phyloP scores from a whole-genome alignment of 2,113 vertebrate genomes.

The Sterrhoptilus dennistouni region DNA sequence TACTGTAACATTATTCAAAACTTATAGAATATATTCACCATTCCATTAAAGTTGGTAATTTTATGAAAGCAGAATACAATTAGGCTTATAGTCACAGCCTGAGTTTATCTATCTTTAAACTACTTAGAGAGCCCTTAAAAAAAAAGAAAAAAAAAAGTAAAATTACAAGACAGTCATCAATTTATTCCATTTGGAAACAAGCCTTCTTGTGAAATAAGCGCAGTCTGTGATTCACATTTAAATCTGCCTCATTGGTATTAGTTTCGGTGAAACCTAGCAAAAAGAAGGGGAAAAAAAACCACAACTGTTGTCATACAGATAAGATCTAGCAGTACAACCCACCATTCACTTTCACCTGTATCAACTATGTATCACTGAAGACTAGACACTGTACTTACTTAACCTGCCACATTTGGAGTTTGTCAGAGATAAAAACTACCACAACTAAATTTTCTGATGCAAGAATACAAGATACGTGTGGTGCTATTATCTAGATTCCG shows the following conservation, averaged over 20 bases:
- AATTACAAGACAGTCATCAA: conserved; percentile 21
- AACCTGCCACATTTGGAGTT: background rate
- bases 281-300: background rate
- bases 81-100: background rate
- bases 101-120: conserved; percentile 44
- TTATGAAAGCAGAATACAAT: conserved; percentile 29
- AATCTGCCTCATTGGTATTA: conserved; percentile 89
- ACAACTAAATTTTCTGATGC: background rate
- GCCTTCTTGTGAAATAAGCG: background rate
- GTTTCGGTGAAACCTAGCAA: conserved; percentile 86
- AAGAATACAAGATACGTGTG: background rate
- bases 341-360: background rate
- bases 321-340: background rate
- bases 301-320: background rate
- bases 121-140: conserved; percentile 37
- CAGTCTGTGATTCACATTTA: conserved; percentile 37
- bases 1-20: background rate
- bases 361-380: background rate
- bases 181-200: conserved; percentile 20
- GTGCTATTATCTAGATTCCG: background rate
- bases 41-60: conserved; percentile 37
- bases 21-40: background rate
- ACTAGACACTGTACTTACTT: background rate
- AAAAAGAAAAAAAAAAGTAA: background rate
- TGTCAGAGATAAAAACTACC: background rate